Conservation (phyloP, 2,888 invertebrate genomes). For the Nysson spinosus region DNA sequence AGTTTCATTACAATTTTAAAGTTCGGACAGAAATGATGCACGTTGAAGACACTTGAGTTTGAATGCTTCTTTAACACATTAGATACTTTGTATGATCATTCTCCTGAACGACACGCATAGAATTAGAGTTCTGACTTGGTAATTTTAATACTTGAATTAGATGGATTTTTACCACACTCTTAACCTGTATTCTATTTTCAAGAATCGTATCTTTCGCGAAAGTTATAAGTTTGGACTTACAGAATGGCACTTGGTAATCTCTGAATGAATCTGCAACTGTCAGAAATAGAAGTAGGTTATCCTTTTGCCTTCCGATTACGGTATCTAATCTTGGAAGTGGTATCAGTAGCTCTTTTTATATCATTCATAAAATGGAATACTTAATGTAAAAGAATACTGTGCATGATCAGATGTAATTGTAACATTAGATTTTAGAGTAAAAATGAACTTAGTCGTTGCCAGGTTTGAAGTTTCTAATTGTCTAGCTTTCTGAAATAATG, state of each 20-base stretch:
- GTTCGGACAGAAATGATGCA: no score
- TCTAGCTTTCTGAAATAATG: slow-evolving; percentile 44
- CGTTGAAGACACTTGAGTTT: no score
- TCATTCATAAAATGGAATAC: slow-evolving; percentile 33
- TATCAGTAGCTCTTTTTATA: slow-evolving; percentile 41
- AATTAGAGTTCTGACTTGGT: no score
- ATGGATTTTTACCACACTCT: slow-evolving; percentile 18
- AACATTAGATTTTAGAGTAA: slow-evolving; percentile 36
- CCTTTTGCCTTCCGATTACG: slow-evolving; percentile 38
- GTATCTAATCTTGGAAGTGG: slow-evolving; percentile 51
- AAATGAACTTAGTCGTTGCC: slow-evolving; percentile 14
- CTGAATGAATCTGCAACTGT: slow-evolving; percentile 21
- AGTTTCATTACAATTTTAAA: no score
- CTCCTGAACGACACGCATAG: slow-evolving; percentile 32
- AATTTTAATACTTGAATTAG: slow-evolving; percentile 15
- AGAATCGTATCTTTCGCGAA: no score
- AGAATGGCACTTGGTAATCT: slow-evolving; percentile 16
- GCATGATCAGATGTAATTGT: slow-evolving; percentile 37
- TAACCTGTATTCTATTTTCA: no score
- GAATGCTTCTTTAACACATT: no score
- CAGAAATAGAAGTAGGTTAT: slow-evolving; percentile 38
- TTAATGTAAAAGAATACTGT: slow-evolving; percentile 18
- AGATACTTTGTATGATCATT: slow-evolving; percentile 21
- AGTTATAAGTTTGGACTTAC: no score
- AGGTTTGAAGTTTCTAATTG: no score